phyloP scores from a whole-genome alignment of 2,113 vertebrate species.

The Ameiurus melas region DNA sequence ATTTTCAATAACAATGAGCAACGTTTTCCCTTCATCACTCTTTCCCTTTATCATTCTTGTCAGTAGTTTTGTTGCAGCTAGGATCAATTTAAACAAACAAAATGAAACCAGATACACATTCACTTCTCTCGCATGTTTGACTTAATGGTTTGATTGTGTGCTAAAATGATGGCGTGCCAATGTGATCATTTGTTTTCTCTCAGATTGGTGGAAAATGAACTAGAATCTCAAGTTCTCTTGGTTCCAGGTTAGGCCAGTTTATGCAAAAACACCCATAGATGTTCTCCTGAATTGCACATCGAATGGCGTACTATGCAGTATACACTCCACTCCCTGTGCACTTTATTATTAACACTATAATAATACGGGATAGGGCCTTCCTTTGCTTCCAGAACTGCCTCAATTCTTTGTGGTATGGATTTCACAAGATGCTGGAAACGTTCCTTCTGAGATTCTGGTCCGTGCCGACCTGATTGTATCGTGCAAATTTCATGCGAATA shows the following conservation, averaged over 20 bases:
- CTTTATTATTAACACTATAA: too few species aligned
- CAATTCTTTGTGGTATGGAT: too few species aligned
- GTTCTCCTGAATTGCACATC: neutral
- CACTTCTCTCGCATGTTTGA: neutral
- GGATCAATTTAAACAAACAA: neutral
- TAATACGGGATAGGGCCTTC: too few species aligned
- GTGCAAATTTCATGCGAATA: neutral
- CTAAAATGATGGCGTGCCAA: neutral
- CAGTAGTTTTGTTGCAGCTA: neutral
- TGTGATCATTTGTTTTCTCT: neutral
- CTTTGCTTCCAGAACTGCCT: too few species aligned
- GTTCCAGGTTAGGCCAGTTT: neutral
- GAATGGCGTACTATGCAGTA: neutral
- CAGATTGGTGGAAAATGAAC: neutral
- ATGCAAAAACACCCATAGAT: neutral
- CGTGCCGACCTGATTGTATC: neutral
- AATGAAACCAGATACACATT: neutral
- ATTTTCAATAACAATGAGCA: neutral
- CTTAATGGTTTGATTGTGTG: neutral
- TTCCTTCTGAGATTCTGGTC: neutral
- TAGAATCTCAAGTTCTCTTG: neutral
- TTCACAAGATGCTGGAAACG: too few species aligned
- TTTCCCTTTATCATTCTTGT: neutral
- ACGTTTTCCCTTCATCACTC: neutral
- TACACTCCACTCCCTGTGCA: neutral